phyloP scores from a whole-genome alignment of 2,888 invertebrate species.

The Spisula solida region DNA sequence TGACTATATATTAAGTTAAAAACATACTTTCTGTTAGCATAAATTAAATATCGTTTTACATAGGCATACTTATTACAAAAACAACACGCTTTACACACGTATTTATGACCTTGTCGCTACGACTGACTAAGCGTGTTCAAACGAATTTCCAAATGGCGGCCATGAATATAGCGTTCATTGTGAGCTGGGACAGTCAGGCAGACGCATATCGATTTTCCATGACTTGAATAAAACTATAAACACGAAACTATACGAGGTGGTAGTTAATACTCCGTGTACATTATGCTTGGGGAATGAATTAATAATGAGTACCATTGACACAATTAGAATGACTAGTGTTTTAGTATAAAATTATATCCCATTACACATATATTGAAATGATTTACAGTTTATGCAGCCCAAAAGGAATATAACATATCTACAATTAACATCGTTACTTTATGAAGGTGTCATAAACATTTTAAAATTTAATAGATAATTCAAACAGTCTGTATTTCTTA shows the following conservation, averaged over 20 bases:
- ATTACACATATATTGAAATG: not conserved
- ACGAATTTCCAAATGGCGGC: not conserved
- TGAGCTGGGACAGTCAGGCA: not conserved
- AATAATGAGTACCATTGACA: not conserved
- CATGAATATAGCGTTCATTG: not conserved
- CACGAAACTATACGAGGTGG: not conserved
- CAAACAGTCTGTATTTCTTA: too few species aligned
- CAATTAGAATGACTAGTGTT: not conserved
- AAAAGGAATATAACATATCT: too few species aligned
- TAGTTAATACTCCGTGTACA: not conserved
- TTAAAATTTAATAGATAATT: too few species aligned
- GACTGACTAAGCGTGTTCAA: constrained; percentile 18
- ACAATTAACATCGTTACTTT: too few species aligned
- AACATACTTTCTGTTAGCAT: not conserved
- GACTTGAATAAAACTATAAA: not conserved
- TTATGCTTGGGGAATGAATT: not conserved
- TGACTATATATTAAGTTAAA: not conserved
- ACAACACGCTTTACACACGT: not conserved
- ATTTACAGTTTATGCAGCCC: too few species aligned
- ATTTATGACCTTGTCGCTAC: not conserved
- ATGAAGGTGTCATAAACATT: too few species aligned
- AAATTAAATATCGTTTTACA: not conserved
- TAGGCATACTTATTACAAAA: not conserved
- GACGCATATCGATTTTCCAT: constrained; percentile 7
- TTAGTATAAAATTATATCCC: not conserved